Evolutionary conservation across 2,888 invertebrate genomes (phyloP).

Genomic region (Melieria omissa): DNA sequence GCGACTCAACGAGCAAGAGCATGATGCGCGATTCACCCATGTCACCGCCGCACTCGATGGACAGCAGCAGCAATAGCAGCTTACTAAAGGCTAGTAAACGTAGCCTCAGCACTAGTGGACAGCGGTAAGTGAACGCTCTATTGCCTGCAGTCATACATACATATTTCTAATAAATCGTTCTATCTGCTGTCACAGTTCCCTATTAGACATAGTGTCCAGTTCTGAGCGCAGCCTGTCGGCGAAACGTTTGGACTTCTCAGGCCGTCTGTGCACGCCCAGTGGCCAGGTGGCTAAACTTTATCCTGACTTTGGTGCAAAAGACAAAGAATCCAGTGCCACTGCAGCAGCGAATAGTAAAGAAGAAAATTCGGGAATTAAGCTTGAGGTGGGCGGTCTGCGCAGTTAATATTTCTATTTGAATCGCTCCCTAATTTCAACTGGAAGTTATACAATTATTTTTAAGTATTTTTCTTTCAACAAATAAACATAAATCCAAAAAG

Average conservation of each 20-base stretch:
- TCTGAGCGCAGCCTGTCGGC: conserved; percentile 68
- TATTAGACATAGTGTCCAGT: conserved; percentile 70
- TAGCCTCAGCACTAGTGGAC: conserved; percentile 53
- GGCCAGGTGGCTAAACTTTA: conserved; percentile 78
- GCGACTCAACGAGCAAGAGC: conserved; percentile 56
- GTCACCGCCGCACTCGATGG: conserved; percentile 77
- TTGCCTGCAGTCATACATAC: background rate
- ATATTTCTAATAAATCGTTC: background rate
- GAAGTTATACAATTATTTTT: too few species aligned
- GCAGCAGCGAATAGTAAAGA: conserved; percentile 52
- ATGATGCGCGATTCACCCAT: conserved; percentile 84
- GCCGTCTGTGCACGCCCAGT: conserved; percentile 75
- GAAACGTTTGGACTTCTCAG: conserved; percentile 72
- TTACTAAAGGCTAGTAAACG: conserved; percentile 56
- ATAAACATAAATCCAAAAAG: background rate
- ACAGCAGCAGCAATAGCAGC: conserved; percentile 45
- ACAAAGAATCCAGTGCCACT: conserved; percentile 49
- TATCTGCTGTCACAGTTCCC: conserved; percentile 53
- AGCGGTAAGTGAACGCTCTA: conserved; percentile 48
- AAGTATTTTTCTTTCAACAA: too few species aligned
- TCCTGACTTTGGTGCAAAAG: conserved; percentile 71
- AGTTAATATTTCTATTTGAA: conserved; percentile 16
- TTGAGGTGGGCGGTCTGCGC: conserved; percentile 32
- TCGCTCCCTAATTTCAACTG: too few species aligned
- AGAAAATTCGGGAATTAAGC: conserved; percentile 50